Base-by-base conservation (phyloP, 2,888 invertebrate species). In the Diaphora mendica region DNA sequence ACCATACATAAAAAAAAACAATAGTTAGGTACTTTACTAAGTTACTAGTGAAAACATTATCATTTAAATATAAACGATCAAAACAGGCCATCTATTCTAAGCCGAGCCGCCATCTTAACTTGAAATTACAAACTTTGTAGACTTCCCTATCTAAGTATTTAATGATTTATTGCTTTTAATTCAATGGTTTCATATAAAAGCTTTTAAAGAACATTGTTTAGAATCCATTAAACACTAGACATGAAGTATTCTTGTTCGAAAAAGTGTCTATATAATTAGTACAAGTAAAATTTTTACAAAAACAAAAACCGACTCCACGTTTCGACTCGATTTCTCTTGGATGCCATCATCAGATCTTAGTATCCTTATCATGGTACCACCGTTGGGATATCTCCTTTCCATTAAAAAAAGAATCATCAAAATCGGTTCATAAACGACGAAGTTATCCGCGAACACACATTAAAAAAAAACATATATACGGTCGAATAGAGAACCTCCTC, bases 51-150 rank as follows among this genome's bases (percentile, higher is more conserved):
- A 42, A 23, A 26, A 17, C 33, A 44, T 20, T 68, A 26, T 70
- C 30, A 70, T 64, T 70, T 70, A 51, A 70, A 70, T 33, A 64
- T 11, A 26, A 70, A 44, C 70, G 64, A 64, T 70, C 70, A 64
- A 70, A 48, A 70, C 70, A 64, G 48, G n/a, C 48, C 64, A 23
- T 33, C 4, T 35, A 35, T 39, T 23, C 20, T 11, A 39, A 39
- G 39, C n/a, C 8, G 17, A 30, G 30, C 15, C 7, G 15, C 13
- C 30, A 62, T 35, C 20, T 33, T 64, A 23, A 35, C 64, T 64
- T 3, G 4, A 64, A 64, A 35, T 64, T 64, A 64, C 20, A 35
- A 64, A 64, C 35, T 65, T 65, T 65, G 39, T 17, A 26, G 13
- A 15, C 59, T 62, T 62, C 62, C 62, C 30, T 62, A 62, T 30